phyloP scores from a whole-genome alignment of 2,113 vertebrate species.

The Tauraco erythrolophus region DNA sequence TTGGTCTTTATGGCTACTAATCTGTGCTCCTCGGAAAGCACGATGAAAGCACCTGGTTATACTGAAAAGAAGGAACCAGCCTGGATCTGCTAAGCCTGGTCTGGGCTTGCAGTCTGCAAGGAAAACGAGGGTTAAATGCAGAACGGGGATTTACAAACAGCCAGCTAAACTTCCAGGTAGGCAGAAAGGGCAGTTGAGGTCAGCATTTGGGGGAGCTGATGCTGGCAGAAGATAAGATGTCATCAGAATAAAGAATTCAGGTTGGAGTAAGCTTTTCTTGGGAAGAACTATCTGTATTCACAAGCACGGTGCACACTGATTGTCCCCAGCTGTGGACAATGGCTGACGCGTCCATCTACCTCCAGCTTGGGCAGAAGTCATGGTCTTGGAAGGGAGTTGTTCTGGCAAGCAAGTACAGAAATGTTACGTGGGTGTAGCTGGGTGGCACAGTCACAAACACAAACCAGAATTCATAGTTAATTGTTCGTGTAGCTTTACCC shows the following conservation, averaged over 20 bases:
- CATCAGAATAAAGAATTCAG: neutral
- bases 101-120: neutral
- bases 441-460: neutral
- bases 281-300: neutral
- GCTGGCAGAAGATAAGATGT: neutral
- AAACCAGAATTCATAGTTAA: neutral
- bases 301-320: neutral
- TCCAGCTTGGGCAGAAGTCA: neutral
- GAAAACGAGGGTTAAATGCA: neutral
- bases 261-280: neutral
- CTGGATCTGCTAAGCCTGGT: neutral
- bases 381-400: neutral
- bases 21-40: neutral
- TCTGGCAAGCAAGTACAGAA: neutral
- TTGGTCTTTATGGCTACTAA: neutral
- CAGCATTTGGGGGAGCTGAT: neutral
- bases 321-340: neutral
- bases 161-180: neutral
- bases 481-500: neutral
- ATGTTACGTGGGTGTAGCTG: neutral
- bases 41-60: neutral
- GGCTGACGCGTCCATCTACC: neutral
- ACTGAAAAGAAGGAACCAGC: neutral
- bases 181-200: neutral
- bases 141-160: neutral